phyloP scores from a whole-genome alignment of 2,888 invertebrate species.

The Apamea anceps region DNA sequence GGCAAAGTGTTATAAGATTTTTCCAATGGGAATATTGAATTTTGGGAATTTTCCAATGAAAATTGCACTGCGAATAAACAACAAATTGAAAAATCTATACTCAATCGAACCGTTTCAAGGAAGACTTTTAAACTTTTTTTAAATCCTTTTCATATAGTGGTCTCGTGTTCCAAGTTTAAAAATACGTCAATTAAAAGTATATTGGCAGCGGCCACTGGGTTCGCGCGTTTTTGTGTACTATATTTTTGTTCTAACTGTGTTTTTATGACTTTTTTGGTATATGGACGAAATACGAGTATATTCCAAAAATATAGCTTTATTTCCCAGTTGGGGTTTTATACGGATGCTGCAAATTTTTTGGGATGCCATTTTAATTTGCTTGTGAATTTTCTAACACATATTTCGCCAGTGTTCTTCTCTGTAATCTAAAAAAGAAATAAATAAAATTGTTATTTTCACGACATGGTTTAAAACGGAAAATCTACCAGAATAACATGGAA shows the following conservation, averaged over 20 bases:
- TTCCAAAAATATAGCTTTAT: constrained; percentile 32
- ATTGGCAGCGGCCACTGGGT: constrained; percentile 40
- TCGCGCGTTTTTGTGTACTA: constrained; percentile 29
- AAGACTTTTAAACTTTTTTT: constrained; percentile 13
- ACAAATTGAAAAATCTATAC: constrained; percentile 5
- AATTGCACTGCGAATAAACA: constrained; percentile 9
- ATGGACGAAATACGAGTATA: constrained; percentile 29
- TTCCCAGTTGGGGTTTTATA: constrained; percentile 28
- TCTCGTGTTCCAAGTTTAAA: constrained; percentile 51
- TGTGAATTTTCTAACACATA: not conserved
- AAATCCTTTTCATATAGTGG: not conserved
- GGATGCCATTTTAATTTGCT: constrained; percentile 18
- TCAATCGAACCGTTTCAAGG: not conserved
- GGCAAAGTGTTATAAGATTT: not conserved
- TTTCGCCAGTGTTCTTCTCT: not conserved
- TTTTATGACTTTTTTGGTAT: constrained; percentile 38
- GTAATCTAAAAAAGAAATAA: not conserved
- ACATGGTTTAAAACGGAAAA: not conserved
- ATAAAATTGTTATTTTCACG: not conserved
- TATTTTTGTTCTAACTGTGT: constrained; percentile 32
- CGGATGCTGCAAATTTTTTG: constrained; percentile 15
- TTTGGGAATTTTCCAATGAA: too few species aligned
- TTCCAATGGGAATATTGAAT: not conserved
- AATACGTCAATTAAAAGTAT: constrained; percentile 58
- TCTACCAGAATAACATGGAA: not conserved